Percentiles rank a stretch among this genome's conserved stretches.
phyloP scores from a whole-genome alignment of 2,888 invertebrate species.

The Papilio demoleus region DNA sequence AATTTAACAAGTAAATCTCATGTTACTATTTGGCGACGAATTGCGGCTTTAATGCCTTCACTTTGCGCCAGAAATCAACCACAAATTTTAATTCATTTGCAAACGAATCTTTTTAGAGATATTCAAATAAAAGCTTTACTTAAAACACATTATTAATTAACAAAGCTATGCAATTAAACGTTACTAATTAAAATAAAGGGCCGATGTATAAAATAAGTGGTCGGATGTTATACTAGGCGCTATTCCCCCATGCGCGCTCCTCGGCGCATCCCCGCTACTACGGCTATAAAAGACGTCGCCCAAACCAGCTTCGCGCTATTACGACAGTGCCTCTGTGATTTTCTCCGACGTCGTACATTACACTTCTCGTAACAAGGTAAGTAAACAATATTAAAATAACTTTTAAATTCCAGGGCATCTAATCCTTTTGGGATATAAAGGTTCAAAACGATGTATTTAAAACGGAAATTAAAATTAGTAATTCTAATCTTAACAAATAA shows the following conservation, averaged over 20 bases:
- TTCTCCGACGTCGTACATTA: constrained; percentile 76
- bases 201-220: constrained; percentile 43
- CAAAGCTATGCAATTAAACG: neutral
- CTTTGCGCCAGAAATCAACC: neutral
- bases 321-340: constrained; percentile 82
- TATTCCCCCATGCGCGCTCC: constrained; percentile 62
- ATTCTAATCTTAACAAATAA: neutral
- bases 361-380: constrained; percentile 72
- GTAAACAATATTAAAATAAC: constrained; percentile 59
- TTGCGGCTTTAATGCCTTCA: neutral
- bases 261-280: constrained; percentile 77
- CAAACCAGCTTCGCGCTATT: constrained; percentile 81
- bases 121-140: neutral
- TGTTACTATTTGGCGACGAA: neutral
- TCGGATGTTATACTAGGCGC: constrained; percentile 43
- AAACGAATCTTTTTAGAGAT: neutral
- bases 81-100: neutral
- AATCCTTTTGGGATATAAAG: neutral
- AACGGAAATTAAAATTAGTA: neutral
- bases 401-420: neutral
- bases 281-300: constrained; percentile 77
- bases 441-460: neutral
- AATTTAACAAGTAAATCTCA: no score
- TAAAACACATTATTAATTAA: neutral
- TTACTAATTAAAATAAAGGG: constrained; percentile 14